Evolutionary conservation across 2,888 invertebrate species (phyloP).

Genomic region (Drosophila yooni): DNA sequence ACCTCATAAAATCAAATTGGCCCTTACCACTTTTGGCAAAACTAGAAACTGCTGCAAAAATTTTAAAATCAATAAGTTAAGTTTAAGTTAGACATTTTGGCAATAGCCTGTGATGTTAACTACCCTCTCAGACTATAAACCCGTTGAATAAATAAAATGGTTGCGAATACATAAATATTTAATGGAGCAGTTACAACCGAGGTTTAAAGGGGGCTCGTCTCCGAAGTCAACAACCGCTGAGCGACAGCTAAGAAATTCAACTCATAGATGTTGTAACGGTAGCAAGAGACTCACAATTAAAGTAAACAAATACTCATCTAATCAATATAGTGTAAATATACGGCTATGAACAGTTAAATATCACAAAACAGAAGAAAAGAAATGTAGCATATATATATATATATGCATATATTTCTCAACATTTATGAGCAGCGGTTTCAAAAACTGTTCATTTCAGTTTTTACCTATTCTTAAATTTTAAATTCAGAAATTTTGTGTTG

Average conservation of each 20-base stretch:
- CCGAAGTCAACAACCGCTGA: not conserved
- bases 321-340: not conserved
- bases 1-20: conserved; percentile 10
- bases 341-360: not conserved
- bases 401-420: too few relatives aligned
- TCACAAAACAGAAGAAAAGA: not conserved
- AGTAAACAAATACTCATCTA: not conserved
- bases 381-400: too few relatives aligned
- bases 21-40: not conserved
- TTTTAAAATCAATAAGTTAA: not conserved
- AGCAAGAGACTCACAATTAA: not conserved
- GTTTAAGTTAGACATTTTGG: not conserved
- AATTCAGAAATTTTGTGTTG: too few relatives aligned
- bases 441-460: not conserved
- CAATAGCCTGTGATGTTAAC: not conserved
- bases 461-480: too few relatives aligned
- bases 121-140: not conserved
- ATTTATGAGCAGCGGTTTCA: not conserved
- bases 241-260: not conserved
- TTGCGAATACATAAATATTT: not conserved
- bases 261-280: not conserved
- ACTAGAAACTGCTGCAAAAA: not conserved
- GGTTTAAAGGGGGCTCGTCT: not conserved
- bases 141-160: not conserved
- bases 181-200: not conserved